Conservation (phyloP, 2,888 invertebrate genomes). For the Amiota mariae region DNA sequence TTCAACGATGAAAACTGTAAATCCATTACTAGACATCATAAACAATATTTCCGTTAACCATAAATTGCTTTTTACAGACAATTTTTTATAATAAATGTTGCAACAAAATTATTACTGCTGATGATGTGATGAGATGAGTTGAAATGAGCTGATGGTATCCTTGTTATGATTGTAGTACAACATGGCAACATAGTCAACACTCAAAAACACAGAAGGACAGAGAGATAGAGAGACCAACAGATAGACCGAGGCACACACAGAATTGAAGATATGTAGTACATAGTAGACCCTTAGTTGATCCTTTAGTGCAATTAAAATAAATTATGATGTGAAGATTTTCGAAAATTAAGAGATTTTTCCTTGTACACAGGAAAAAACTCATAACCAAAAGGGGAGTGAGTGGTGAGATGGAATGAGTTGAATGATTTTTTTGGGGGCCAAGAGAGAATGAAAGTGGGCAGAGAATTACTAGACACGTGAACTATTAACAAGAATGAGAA, state of each 20-base stretch:
- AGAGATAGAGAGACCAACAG: conserved; percentile 1
- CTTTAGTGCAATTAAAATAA: conserved; percentile 70
- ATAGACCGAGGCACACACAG: conserved; percentile 16
- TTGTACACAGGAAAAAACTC: background rate
- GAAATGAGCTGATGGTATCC: no score
- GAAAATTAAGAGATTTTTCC: conserved; percentile 65
- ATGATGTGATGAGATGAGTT: no score
- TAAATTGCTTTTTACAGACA: conserved; percentile 60
- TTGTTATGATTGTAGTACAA: background rate
- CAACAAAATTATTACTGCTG: conserved; percentile 4
- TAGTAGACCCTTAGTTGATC: conserved; percentile 42
- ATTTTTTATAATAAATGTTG: conserved; percentile 51
- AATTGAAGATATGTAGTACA: conserved; percentile 23
- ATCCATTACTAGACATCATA: conserved; percentile 63
- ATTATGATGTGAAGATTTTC: conserved; percentile 71
- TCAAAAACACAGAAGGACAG: conserved; percentile 14
- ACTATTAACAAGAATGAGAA: conserved; percentile 32
- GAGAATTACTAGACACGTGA: background rate
- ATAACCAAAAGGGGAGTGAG: background rate
- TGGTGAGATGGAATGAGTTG: no score
- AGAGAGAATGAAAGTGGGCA: background rate
- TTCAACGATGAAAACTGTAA: conserved; percentile 48
- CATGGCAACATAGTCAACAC: background rate
- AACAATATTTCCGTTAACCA: conserved; percentile 56
- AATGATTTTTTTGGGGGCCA: no score